Percentiles rank a stretch among this genome's conserved stretches.
These are phyloP conservation scores for Dasysyrphus albostriatus DNA, from an alignment of 2,888 invertebrate species.

Conservation along the genomic window DNA sequence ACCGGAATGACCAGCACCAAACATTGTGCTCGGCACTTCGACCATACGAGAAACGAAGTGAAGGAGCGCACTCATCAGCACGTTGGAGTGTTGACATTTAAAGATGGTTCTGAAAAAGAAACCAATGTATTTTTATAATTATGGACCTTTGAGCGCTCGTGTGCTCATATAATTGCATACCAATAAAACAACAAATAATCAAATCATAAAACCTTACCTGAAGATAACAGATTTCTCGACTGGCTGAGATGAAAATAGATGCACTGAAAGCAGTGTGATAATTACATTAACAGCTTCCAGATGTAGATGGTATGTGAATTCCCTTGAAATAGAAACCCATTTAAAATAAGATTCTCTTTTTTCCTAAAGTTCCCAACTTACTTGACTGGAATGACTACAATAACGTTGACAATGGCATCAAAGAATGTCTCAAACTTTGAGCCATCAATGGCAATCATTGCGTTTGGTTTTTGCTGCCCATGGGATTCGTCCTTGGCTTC, in stretches of 20 bases:
- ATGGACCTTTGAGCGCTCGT: too few relatives aligned
- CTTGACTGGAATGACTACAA: slow-evolving; percentile 84
- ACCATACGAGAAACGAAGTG: slow-evolving; percentile 88
- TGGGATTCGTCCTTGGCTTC: slow-evolving; percentile 78
- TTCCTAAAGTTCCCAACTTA: slow-evolving; percentile 70
- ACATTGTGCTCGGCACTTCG: slow-evolving; percentile 89
- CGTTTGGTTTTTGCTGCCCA: slow-evolving; percentile 64
- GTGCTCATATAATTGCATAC: too few relatives aligned
- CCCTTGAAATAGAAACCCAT: slow-evolving; percentile 84
- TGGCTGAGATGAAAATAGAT: slow-evolving; percentile 90
- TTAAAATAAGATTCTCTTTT: not conserved
- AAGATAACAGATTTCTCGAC: slow-evolving; percentile 89
- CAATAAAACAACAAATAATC: too few relatives aligned
- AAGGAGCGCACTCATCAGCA: slow-evolving; percentile 91
- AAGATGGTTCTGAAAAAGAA: slow-evolving; percentile 80
- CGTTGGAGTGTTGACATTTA: slow-evolving; percentile 83
- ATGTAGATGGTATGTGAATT: slow-evolving; percentile 93
- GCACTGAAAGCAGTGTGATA: slow-evolving; percentile 94
- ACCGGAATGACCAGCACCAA: slow-evolving; percentile 87
- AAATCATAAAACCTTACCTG: slow-evolving; percentile 70
- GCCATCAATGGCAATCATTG: slow-evolving; percentile 81
- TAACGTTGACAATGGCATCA: slow-evolving; percentile 83
- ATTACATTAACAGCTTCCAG: slow-evolving; percentile 95
- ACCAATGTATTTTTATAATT: too few relatives aligned
- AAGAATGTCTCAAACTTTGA: slow-evolving; percentile 83